phyloP scores from a whole-genome alignment of 2,113 vertebrate genomes.

The Lates calcarifer region DNA sequence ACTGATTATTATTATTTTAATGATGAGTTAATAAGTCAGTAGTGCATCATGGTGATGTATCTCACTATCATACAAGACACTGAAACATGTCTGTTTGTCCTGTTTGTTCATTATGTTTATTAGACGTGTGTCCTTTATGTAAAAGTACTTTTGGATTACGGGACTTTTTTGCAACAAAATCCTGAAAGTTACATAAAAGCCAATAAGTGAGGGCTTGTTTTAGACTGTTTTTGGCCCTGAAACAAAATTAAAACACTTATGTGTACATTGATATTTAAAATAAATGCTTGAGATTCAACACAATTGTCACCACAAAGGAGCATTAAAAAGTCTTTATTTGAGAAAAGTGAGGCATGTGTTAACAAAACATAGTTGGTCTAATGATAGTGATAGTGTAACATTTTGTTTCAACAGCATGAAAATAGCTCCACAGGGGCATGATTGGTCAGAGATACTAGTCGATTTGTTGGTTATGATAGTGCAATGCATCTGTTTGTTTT shows the following conservation, averaged over 20 bases:
- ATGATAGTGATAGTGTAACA: constrained; percentile 23
- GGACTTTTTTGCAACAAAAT: neutral
- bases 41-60: neutral
- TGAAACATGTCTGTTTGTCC: neutral
- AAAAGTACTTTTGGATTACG: neutral
- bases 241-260: too few relatives aligned
- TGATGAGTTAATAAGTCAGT: neutral
- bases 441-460: neutral
- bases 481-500: neutral
- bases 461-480: constrained; percentile 15
- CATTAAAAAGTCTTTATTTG: constrained; percentile 62
- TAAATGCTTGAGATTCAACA: too few relatives aligned
- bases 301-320: too few relatives aligned
- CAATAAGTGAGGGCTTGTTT: neutral
- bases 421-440: neutral
- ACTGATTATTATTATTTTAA: neutral
- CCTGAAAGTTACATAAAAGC: neutral
- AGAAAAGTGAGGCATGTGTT: constrained; percentile 33
- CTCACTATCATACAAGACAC: neutral
- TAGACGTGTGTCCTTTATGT: too few relatives aligned
- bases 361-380: constrained; percentile 27
- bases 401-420: constrained; percentile 17
- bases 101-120: neutral
- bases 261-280: neutral
- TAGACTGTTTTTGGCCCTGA: neutral